Evolutionary conservation across 2,888 invertebrate species (phyloP).

Genomic region (Chloroclystis v-ata): DNA sequence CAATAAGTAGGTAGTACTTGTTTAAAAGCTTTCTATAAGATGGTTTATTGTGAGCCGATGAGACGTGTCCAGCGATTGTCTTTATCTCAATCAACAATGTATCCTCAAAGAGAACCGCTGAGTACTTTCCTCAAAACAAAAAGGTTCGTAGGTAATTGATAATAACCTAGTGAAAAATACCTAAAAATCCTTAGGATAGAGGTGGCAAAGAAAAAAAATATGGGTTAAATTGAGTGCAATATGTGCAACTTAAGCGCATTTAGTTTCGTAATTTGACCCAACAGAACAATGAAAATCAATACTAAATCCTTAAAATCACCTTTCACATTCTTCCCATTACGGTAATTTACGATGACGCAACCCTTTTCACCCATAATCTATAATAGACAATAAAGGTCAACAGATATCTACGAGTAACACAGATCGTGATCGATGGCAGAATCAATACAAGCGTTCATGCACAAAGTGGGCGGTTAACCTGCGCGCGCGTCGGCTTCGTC

Average conservation of each 20-base stretch:
- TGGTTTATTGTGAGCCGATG: constrained; percentile 25
- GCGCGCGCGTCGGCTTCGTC: constrained; percentile 58
- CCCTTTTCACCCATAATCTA: not conserved
- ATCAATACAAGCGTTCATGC: constrained; percentile 73
- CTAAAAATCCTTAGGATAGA: no score
- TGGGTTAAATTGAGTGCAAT: no score
- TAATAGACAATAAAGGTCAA: not conserved
- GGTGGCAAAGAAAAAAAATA: no score
- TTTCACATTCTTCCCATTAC: not conserved
- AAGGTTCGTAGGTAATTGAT: no score
- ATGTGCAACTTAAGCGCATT: no score
- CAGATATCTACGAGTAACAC: not conserved
- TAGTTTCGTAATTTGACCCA: no score
- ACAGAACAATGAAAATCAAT: no score
- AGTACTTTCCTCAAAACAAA: constrained; percentile 1
- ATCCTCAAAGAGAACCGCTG: constrained; percentile 7
- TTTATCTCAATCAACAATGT: constrained; percentile 9
- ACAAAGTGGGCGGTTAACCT: constrained; percentile 74
- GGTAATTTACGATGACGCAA: not conserved
- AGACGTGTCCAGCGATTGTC: constrained; percentile 23
- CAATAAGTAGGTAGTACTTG: constrained; percentile 33
- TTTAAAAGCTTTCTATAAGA: constrained; percentile 41
- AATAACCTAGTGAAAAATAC: no score
- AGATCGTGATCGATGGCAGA: constrained; percentile 61
- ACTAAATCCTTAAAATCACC: no score